A percentile compares a stretch with the other conserved stretches of the same genome.
Conservation (phyloP, 2,888 invertebrate genomes). For the Cantharis rufa region DNA sequence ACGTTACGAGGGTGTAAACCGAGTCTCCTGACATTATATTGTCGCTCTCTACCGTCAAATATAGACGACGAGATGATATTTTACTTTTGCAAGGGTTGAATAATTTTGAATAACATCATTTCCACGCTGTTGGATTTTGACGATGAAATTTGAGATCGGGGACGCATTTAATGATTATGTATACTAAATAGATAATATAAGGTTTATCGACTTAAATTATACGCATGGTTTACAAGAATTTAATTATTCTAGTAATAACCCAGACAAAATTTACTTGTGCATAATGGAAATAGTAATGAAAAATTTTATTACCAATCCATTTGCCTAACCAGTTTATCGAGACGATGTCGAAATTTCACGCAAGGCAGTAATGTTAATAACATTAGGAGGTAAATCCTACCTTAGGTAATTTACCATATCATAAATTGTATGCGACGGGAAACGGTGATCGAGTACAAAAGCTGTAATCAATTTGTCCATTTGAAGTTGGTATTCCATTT, state of each 20-base stretch:
- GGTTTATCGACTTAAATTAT: neutral
- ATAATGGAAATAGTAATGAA: neutral
- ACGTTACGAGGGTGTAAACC: slow-evolving; percentile 28
- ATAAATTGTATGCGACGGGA: slow-evolving; percentile 40
- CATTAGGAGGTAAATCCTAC: slow-evolving; percentile 14
- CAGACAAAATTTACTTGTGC: neutral
- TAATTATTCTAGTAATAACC: neutral
- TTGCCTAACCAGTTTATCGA: neutral
- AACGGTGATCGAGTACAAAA: slow-evolving; percentile 48
- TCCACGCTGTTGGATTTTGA: neutral
- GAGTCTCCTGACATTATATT: slow-evolving; percentile 26
- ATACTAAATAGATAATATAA: slow-evolving; percentile 1
- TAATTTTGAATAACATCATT: slow-evolving; percentile 18
- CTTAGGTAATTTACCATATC: slow-evolving; percentile 41
- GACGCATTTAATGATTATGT: slow-evolving; percentile 1
- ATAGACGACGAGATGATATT: slow-evolving; percentile 17
- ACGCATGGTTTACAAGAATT: neutral
- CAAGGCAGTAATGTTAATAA: neutral
- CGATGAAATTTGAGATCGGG: slow-evolving; percentile 1
- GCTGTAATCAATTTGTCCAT: slow-evolving; percentile 49
- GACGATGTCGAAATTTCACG: neutral
- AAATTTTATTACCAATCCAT: neutral
- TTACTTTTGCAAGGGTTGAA: slow-evolving; percentile 9
- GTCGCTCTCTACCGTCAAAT: slow-evolving; percentile 22
- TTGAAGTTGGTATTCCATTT: slow-evolving; percentile 46